A percentile compares a stretch with the other conserved stretches of the same genome.
Evolutionary conservation across 2,797 vertebrate species (phyloP).

Genomic region (Rhynchonycteris naso): DNA sequence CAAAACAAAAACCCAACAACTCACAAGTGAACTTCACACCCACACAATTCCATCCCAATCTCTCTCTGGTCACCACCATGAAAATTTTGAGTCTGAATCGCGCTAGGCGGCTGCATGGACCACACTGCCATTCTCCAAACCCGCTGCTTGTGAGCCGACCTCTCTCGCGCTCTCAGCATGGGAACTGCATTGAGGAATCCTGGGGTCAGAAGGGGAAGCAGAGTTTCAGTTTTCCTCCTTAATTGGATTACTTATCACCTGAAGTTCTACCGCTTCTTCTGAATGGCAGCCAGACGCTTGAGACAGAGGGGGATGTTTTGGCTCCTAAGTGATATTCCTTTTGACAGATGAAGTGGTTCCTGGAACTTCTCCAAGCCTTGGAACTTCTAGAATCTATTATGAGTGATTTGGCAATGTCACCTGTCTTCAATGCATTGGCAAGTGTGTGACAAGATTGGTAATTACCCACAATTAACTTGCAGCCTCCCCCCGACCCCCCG

Average conservation of each 20-base stretch:
- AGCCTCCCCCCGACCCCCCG: no score
- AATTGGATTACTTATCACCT: background rate
- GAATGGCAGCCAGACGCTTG: background rate
- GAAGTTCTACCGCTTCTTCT: background rate
- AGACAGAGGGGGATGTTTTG: background rate
- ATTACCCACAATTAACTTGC: background rate
- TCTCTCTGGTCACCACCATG: background rate
- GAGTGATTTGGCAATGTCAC: background rate
- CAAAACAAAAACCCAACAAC: no score
- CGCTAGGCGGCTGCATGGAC: fast-evolving
- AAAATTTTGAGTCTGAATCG: background rate
- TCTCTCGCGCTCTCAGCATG: fast-evolving
- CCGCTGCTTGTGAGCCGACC: fast-evolving
- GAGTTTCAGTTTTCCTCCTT: background rate
- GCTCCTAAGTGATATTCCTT: background rate
- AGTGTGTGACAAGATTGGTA: background rate
- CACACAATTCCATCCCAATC: background rate
- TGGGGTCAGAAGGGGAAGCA: background rate
- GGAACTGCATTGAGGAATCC: fast-evolving
- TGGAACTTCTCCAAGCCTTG: background rate
- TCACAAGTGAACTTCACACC: fast-evolving
- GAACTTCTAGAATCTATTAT: background rate
- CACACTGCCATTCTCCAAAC: fast-evolving
- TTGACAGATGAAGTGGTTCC: background rate
- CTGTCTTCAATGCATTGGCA: background rate